These are phyloP conservation scores for Orius insidiosus DNA, from an alignment of 1,140 invertebrate genomes.

Conservation along the genomic window DNA sequence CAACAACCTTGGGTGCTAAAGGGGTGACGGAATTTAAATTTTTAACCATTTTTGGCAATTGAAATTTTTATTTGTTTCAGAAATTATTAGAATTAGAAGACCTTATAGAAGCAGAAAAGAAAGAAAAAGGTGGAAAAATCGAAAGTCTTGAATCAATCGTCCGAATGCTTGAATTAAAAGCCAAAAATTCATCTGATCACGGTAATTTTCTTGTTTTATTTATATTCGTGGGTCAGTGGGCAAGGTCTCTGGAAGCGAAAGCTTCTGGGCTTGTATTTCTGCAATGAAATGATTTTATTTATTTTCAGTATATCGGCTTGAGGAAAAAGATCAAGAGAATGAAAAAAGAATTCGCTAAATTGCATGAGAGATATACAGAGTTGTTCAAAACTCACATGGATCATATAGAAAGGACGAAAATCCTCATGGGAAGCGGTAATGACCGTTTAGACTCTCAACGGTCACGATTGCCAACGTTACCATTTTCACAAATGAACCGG, in stretches of 20 bases:
- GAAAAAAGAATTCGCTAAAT: slow-evolving; percentile 61
- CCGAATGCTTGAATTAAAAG: slow-evolving; percentile 93
- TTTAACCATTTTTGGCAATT: no score
- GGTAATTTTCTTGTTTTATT: no score
- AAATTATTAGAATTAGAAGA: slow-evolving; percentile 91
- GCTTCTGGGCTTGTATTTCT: no score
- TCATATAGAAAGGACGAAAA: slow-evolving; percentile 96
- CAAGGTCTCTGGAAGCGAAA: no score
- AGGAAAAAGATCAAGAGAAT: slow-evolving; percentile 69
- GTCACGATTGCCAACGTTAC: slow-evolving; percentile 36
- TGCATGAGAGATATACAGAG: slow-evolving; percentile 84
- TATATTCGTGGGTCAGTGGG: no score
- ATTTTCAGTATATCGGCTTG: slow-evolving; percentile 40
- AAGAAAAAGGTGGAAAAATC: slow-evolving; percentile 74
- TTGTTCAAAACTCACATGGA: slow-evolving; percentile 97
- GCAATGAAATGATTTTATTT: no score
- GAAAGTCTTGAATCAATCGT: slow-evolving; percentile 94
- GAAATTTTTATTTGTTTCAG: slow-evolving; percentile 30
- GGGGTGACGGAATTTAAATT: no score
- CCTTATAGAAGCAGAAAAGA: slow-evolving; percentile 81
- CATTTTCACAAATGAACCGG: slow-evolving; percentile 33
- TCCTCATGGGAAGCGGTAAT: slow-evolving; percentile 57
- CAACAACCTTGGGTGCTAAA: no score
- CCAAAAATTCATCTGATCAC: slow-evolving; percentile 96
- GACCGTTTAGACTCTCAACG: slow-evolving; percentile 28